Conservation (phyloP, 2,113 vertebrate species). For the Malurus elegans region DNA sequence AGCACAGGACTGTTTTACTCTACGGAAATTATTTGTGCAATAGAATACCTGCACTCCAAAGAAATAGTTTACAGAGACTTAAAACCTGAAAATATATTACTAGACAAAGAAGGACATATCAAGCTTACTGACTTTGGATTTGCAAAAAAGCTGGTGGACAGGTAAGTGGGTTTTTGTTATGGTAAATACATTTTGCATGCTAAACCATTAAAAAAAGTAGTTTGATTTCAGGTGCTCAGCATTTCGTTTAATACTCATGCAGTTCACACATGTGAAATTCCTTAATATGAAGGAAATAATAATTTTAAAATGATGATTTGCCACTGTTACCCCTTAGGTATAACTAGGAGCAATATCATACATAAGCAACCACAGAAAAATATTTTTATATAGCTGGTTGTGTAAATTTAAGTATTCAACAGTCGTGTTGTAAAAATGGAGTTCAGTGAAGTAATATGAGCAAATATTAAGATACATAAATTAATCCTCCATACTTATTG, state of each 20-base stretch:
- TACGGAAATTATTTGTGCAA: constrained; percentile 88
- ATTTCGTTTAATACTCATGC: background rate
- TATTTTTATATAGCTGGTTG: background rate
- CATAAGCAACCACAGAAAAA: background rate
- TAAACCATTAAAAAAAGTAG: background rate
- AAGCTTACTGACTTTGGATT: constrained; percentile 96
- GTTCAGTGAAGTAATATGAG: background rate
- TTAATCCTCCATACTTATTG: background rate
- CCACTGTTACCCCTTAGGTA: background rate
- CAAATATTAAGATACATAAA: background rate
- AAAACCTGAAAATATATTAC: constrained; percentile 94
- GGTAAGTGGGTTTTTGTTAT: constrained; percentile 68
- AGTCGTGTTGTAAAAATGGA: background rate
- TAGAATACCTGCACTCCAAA: constrained; percentile 92
- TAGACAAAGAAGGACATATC: constrained; percentile 92
- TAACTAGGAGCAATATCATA: background rate
- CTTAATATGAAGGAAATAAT: background rate
- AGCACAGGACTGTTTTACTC: constrained; percentile 86
- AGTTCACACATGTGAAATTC: background rate
- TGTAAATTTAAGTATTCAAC: background rate
- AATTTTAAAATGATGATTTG: background rate
- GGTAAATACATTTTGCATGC: background rate
- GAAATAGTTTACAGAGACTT: constrained; percentile 93
- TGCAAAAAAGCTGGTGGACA: constrained; percentile 91
- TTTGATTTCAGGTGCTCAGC: background rate